phyloP scores from a whole-genome alignment of 2,888 invertebrate genomes.

The Theretra japonica region DNA sequence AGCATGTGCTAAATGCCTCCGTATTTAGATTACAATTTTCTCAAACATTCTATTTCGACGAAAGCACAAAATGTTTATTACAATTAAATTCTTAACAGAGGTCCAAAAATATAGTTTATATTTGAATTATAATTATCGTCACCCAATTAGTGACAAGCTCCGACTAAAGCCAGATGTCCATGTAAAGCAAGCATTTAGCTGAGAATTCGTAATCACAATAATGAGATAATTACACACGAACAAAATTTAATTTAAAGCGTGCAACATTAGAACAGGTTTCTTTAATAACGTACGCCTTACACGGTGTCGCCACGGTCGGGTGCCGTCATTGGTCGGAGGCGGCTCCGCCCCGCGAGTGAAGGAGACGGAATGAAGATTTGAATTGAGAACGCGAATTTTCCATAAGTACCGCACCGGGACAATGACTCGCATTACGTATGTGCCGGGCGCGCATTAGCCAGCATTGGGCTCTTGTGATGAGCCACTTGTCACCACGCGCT shows the following conservation, averaged over 20 bases:
- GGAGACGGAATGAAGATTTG: conserved; percentile 83
- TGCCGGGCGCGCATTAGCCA: conserved; percentile 83
- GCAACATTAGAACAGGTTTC: conserved; percentile 85
- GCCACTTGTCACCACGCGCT: neutral
- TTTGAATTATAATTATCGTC: conserved; percentile 53
- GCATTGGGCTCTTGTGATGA: conserved; percentile 84
- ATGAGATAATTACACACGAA: conserved; percentile 85
- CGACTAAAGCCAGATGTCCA: conserved; percentile 71
- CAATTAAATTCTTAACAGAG: neutral
- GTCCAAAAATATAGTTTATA: too few species aligned
- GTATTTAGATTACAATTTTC: neutral
- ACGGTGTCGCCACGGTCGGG: conserved; percentile 81
- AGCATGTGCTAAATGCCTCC: conserved; percentile 36
- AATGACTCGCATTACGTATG: conserved; percentile 85
- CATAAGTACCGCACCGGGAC: conserved; percentile 84
- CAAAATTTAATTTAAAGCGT: conserved; percentile 85
- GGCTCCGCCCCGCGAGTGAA: conserved; percentile 83
- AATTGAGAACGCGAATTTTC: conserved; percentile 85
- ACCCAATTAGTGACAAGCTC: conserved; percentile 64
- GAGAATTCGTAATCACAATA: conserved; percentile 84
- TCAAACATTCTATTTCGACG: neutral
- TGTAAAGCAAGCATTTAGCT: conserved; percentile 81
- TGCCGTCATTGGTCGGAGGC: conserved; percentile 81
- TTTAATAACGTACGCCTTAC: conserved; percentile 85
- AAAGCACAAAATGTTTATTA: neutral